Conservation (phyloP, 1,140 invertebrate species). For the Myzus persicae region DNA sequence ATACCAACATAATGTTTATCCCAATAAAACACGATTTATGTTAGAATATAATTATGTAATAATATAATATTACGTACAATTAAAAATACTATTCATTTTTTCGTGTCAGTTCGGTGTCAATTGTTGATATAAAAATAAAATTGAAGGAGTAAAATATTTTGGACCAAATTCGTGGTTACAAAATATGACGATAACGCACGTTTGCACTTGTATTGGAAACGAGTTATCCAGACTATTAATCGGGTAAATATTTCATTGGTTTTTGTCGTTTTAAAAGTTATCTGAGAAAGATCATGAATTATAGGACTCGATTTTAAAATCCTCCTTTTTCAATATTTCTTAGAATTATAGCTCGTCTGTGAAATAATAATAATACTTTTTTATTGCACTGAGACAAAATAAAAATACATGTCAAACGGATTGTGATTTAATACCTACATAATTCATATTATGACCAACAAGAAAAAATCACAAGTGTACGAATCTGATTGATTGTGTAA, state of each 20-base stretch:
- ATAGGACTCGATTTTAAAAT: neutral
- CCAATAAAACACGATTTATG: neutral
- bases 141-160: neutral
- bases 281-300: neutral
- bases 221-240: neutral
- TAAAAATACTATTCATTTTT: neutral
- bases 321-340: neutral
- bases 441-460: neutral
- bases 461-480: neutral
- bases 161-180: neutral
- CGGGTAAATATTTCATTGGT: slow-evolving; percentile 1
- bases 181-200: neutral
- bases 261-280: neutral
- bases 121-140: neutral
- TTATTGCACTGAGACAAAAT: neutral
- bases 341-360: neutral
- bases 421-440: neutral
- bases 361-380: neutral
- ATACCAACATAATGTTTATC: neutral
- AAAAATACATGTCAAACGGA: neutral
- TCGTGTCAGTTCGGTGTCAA: neutral
- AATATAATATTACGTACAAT: neutral
- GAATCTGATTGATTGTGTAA: neutral
- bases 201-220: neutral
- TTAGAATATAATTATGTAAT: neutral